These are phyloP conservation scores for Thaumatotibia leucotreta DNA, from an alignment of 1,140 invertebrate species.

Conservation along the genomic window DNA sequence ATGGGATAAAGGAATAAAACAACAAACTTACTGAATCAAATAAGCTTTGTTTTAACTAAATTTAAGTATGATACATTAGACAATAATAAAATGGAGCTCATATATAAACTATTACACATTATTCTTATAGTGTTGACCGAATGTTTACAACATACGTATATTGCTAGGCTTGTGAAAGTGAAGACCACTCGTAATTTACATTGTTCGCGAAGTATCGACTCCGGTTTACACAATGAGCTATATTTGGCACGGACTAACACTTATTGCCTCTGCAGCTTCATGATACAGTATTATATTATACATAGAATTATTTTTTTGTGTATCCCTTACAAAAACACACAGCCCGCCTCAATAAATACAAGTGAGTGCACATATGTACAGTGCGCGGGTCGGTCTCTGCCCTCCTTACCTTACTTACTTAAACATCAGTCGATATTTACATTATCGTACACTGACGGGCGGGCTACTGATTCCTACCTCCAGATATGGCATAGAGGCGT, in stretches of 20 bases:
- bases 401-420: background rate
- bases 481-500: background rate
- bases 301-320: conserved; percentile 41
- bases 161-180: background rate
- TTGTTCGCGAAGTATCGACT: background rate
- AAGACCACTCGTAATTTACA: background rate
- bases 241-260: conserved; percentile 28
- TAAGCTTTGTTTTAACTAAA: conserved; percentile 73
- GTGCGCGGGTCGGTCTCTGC: conserved; percentile 31
- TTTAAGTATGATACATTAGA: conserved; percentile 65
- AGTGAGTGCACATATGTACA: conserved; percentile 58
- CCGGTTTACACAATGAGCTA: conserved; percentile 12
- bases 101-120: conserved; percentile 49
- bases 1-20: conserved; percentile 41
- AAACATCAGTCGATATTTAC: conserved; percentile 2
- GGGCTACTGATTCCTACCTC: background rate
- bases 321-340: conserved; percentile 39
- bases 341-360: conserved; percentile 50
- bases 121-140: conserved; percentile 43
- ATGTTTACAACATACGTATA: conserved; percentile 41
- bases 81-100: conserved; percentile 57
- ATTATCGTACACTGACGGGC: background rate
- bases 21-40: conserved; percentile 54
- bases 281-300: conserved; percentile 28
- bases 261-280: conserved; percentile 50